Base-by-base conservation (phyloP, 92 coral and sea anemone species). In the Epizoanthus stellaris region DNA sequence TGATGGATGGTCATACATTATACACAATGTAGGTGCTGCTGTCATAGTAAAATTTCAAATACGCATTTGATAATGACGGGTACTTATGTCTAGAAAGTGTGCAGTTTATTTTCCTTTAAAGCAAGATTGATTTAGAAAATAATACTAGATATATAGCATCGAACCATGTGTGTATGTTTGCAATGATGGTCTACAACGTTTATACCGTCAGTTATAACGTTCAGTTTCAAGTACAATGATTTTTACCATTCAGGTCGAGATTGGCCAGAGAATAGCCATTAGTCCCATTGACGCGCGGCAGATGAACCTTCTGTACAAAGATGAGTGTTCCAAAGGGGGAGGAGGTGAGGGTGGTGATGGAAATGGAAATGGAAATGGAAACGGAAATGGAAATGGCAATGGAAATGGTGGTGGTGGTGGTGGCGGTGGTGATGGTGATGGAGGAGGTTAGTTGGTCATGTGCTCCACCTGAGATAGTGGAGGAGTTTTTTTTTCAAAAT, bases 241-340 rank as follows among this genome's bases (percentile, higher is more conserved):
- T 1, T 12, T 15, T 70, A 4, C 4, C 20, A 20, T 70, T 42
- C 49, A 70, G 75, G 75, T 70, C 1, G 13, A 70, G 54, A 70
- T 70, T 12, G 75, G 75, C 11, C 75, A 70, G 75, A 70, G 75
- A 70, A 49, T 14, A 10, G 75, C 52, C 11, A 45, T 70, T 3
- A 70, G 75, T 16, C 23, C 75, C 21, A 70, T 70, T 9, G 75
- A 70, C 56, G 75, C 54, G 5, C 34, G 42, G 56, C 75, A 70
- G 75, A 70, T 66, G 70, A 66, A 66, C 39, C 34, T 13, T 66
- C 39, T 16, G 4, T 16, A 34, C 14, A 66, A 14, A 49, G 25
- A 52, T 0, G 56, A 52, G 56, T 52, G 56, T 11, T 52, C 56
- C 56, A 52, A 52, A 16, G 75, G 75, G 30, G 75, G 56, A 70